Conservation (phyloP, 2,888 invertebrate species). For the Noctua comes region DNA sequence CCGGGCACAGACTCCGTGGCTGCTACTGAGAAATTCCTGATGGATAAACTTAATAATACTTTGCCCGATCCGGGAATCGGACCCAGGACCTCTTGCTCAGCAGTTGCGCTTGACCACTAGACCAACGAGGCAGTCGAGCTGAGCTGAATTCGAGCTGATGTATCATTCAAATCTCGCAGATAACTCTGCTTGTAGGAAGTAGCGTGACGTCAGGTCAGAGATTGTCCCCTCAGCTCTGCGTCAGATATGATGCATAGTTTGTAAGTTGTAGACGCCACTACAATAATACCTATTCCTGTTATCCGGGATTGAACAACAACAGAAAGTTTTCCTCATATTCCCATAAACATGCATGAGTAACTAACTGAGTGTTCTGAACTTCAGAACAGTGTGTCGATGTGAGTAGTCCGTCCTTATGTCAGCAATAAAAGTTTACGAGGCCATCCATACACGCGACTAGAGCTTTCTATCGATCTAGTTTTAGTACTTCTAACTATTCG, state of each 20-base stretch:
- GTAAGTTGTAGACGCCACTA: background rate
- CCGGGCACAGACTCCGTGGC: no score
- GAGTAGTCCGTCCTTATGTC: constrained; percentile 47
- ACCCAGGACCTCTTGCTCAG: no score
- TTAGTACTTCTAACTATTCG: constrained; percentile 51
- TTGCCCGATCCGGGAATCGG: no score
- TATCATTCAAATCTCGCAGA: background rate
- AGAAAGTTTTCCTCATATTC: constrained; percentile 27
- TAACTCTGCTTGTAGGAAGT: background rate
- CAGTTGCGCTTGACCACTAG: no score
- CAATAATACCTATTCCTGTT: background rate
- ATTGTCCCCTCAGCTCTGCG: background rate
- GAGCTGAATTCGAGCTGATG: background rate
- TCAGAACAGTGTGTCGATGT: constrained; percentile 31
- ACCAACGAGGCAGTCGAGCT: no score
- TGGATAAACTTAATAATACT: no score
- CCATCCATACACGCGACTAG: constrained; percentile 54
- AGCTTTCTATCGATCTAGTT: constrained; percentile 64
- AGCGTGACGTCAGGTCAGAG: background rate
- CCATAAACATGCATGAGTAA: constrained; percentile 43
- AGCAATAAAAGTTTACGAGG: constrained; percentile 65
- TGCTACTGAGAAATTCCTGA: no score
- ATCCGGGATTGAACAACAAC: constrained; percentile 1
- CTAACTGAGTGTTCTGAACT: constrained; percentile 23
- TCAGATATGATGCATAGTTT: background rate